These are phyloP conservation scores for Neoniphon sammara DNA, from an alignment of 2,797 vertebrate species.

Conservation along the genomic window DNA sequence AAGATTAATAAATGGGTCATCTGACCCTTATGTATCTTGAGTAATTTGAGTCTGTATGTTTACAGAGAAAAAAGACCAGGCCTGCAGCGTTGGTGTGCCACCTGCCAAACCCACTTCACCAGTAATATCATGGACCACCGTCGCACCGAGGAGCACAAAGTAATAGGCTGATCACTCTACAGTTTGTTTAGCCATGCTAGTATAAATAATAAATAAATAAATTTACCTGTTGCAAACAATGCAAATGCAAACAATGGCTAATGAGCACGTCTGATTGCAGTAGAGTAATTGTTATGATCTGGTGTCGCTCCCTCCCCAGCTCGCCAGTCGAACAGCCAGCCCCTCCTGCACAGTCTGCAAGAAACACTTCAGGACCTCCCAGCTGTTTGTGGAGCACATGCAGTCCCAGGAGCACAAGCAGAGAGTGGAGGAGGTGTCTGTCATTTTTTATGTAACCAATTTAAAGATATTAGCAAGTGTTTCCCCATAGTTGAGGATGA, in stretches of 20 bases:
- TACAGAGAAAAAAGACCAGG: conserved; percentile 87
- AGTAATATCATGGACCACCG: conserved; percentile 89
- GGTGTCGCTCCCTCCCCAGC: conserved; percentile 72
- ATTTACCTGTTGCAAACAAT: background rate
- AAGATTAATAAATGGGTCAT: background rate
- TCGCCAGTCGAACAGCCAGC: conserved; percentile 86
- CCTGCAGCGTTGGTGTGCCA: conserved; percentile 89
- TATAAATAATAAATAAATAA: background rate
- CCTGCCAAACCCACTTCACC: conserved; percentile 89
- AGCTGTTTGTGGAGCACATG: conserved; percentile 94
- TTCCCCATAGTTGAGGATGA: background rate
- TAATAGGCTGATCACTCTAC: conserved; percentile 63
- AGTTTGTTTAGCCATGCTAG: background rate
- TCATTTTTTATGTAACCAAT: background rate
- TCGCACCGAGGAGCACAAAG: conserved; percentile 92
- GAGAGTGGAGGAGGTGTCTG: conserved; percentile 86
- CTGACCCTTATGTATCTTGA: background rate
- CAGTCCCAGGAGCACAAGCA: conserved; percentile 91
- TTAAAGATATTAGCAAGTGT: background rate
- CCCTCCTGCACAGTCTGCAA: conserved; percentile 93
- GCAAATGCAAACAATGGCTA: background rate
- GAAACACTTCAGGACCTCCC: conserved; percentile 91
- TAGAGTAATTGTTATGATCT: background rate
- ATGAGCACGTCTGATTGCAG: background rate
- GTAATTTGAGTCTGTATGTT: background rate